Evolutionary conservation across 2,113 vertebrate species (phyloP), one percentile per base, ranked within the genome.

Genomic region (Canis aureus): DNA sequence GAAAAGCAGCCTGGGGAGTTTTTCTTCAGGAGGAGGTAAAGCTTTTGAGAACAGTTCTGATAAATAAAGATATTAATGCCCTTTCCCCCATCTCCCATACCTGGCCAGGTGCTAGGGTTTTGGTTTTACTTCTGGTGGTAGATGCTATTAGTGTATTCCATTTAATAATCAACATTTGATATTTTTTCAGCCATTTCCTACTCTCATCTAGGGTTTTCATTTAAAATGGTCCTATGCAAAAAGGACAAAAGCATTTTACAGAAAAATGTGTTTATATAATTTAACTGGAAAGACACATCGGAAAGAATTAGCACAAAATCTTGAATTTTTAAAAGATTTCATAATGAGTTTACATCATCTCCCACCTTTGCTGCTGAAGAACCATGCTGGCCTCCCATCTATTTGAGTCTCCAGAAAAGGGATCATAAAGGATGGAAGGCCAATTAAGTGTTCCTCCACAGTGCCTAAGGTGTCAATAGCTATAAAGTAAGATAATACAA

Each of bases 51-150:
- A 16, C 20, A 60, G 4, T 74, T 85, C 35, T 84, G 25, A 95
- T 38, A 74, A 91, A 27, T 8, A 23, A 66, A 59, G 11, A 27
- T 27, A 49, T 5, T 32, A 20, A 59, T 25, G 12, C 16, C 66
- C 16, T 71, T 13, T 7, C 0, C 2, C 2, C 1, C 43, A 78
- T 20, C 8, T 35, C 20, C 3, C 2, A 13, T 9, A 59, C 1
- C 8, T 49, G 11, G 5, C 32, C 15, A 57, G 53, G 5, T 85
- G 55, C 29, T 82, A 1, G 2, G 55, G 15, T 32, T 80, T 91
- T n/a, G 35, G 2, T 83, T 20, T 69, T 49, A 23, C 15, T 59
- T 43, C 15, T 27, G 4, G 11, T 6, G 29, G 11, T 67, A 16
- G 32, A 29, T 69, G 32, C 4, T 55, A 32, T 78, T 29, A 23